phyloP scores from a whole-genome alignment of 2,888 invertebrate species.

The Chrysina gloriosa region DNA sequence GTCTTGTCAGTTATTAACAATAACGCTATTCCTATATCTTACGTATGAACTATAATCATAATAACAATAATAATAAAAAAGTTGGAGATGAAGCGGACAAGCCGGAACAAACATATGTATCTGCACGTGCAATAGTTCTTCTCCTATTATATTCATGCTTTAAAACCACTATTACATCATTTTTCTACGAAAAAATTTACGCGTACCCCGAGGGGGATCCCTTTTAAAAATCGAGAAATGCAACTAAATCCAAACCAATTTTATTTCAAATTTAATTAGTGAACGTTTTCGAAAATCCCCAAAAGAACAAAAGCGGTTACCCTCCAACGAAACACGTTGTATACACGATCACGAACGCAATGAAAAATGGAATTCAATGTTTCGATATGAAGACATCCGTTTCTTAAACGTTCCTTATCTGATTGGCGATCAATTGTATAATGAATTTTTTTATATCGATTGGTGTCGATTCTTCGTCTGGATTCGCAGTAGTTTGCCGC shows the following conservation, averaged over 20 bases:
- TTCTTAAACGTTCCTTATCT: neutral
- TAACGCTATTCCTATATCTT: neutral
- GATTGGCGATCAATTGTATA: slow-evolving; percentile 6
- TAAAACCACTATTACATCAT: too few relatives aligned
- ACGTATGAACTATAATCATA: too few relatives aligned
- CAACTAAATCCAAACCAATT: too few relatives aligned
- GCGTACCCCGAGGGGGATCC: too few relatives aligned
- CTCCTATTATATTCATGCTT: neutral
- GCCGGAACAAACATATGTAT: slow-evolving; percentile 12
- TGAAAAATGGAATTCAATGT: neutral
- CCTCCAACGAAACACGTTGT: neutral
- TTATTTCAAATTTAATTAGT: too few relatives aligned
- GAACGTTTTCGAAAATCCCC: too few relatives aligned
- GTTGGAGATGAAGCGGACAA: too few relatives aligned
- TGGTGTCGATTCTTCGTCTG: neutral
- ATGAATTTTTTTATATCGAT: slow-evolving; percentile 2
- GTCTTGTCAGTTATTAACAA: slow-evolving; percentile 14
- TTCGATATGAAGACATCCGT: slow-evolving; percentile 1
- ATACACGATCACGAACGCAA: neutral
- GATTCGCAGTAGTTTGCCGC: slow-evolving; percentile 3
- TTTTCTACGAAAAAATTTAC: too few relatives aligned
- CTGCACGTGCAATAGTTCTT: neutral
- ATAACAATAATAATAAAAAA: too few relatives aligned
- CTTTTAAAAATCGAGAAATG: too few relatives aligned
- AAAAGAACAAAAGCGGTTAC: too few relatives aligned